Base-by-base conservation (phyloP, 2,888 invertebrate species). In the Cerceris rybyensis region DNA sequence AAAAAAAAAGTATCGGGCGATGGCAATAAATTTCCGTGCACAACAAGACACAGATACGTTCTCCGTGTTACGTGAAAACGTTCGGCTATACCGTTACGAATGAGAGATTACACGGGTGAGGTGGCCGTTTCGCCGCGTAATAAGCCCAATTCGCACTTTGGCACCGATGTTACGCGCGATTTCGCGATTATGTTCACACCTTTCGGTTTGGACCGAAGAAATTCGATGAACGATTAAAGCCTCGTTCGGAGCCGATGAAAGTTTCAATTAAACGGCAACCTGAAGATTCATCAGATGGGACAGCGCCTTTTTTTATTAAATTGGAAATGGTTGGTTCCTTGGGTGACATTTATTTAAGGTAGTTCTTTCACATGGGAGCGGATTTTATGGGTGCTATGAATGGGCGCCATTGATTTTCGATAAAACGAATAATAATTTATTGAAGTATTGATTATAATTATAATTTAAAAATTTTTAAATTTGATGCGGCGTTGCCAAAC, bases 51-150 rank as follows among this genome's bases (percentile, higher is more conserved):
- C 49, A 60, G 60, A 61, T 49, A 28, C 46, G 28, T 49, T 43
- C 16, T 14, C 28, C n/a, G 58, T 11, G 57, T 57, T 49, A 41
- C 46, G 58, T 67, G 67, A 49, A 67, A 67, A 50, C 49, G 46
- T 41, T 17, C 11, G 58, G 16, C 49, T 13, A 41, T 17, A 49
- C 49, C 61, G 49, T 61, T 61, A 61, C 61, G 61, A 61, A 61
- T 49, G 61, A 61, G 28, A 49, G 49, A 61, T 61, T 61, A 61
- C 61, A 61, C 61, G 61, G 61, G 46, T 13, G 16, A 41, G 58
- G 41, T 42, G 58, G 7, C n/a, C 42, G 58, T 59, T 59, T 13
- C 58, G n/a, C 58, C n/a, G 42, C n/a, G 42, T 13, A n/a, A 41
- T 59, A 59, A 42, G 58, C 42, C 42, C 42, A 11, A 41, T 59